Base-by-base conservation (phyloP, 37 sponge, comb jelly and placozoan species). In the Geodia barretti region DNA sequence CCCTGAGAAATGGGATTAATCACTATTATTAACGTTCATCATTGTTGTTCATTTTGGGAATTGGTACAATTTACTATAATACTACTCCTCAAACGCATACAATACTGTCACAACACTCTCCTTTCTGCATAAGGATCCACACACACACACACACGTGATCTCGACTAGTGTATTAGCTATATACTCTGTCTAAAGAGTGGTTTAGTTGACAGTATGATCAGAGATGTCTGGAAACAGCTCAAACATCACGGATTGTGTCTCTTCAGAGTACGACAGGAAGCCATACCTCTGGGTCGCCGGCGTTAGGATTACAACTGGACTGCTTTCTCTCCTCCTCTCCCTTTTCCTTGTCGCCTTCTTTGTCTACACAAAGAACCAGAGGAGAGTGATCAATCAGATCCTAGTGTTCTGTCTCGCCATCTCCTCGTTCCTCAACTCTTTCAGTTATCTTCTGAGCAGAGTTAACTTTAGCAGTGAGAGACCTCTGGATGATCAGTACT, bases 351-450 rank as follows among this genome's bases (percentile, higher is more conserved):
- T 86, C 29, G 3, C 79, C 35, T 1, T 86, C 28, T 73, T 83
- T 40, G 59, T 86, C 30, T 76, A 82, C 47, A 82, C 83, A 84
- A 85, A 82, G 83, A 91, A 86, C 31, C 83, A 91, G 60, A 26
- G 41, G 36, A 14, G 7, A 47, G 61, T 86, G 67, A 83, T 91
- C 83, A 41, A 36, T 4, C 92, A 91, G 59, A 66, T 86, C 4
- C 84, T 91, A 23, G 77, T 91, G 21, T 75, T 91, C 1, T 86
- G 86, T 40, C 81, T 83, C n/a, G 61, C 72, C 36, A 66, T 91
- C 2, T 62, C 92, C 0, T 75, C 84, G 24, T 30, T 83, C 1
- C 33, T 82, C 1, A 69, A 83, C 41, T 70, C 87, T 11, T 25
- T 83, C 9, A 60, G 72, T 21, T 63, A 67, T 59, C 69, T 70